These are phyloP conservation scores for Nansenia antarctica DNA, from an alignment of 2,113 vertebrate species.

Conservation along the genomic window DNA sequence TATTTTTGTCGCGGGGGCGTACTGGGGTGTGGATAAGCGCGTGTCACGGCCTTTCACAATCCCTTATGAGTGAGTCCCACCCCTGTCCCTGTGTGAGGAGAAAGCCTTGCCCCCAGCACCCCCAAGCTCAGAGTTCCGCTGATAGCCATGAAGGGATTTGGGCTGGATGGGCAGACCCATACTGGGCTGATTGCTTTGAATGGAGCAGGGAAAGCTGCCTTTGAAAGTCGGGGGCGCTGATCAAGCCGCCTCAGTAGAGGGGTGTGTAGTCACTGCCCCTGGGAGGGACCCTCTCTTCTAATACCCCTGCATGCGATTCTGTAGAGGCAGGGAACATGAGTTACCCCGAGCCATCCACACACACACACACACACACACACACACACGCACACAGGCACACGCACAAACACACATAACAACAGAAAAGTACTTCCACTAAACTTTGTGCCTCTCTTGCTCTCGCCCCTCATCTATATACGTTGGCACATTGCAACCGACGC, in stretches of 20 bases:
- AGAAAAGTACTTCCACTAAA: slow-evolving; percentile 60
- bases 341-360: slow-evolving; percentile 63
- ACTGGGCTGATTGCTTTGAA: slow-evolving; percentile 77
- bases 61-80: slow-evolving; percentile 74
- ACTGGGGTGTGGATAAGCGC: slow-evolving; percentile 77
- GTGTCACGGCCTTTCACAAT: slow-evolving; percentile 78
- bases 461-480: not conserved
- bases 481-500: too few relatives aligned
- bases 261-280: slow-evolving; percentile 70
- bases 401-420: slow-evolving; percentile 12
- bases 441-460: slow-evolving; percentile 55
- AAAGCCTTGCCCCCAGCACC: slow-evolving; percentile 72
- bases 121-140: slow-evolving; percentile 67
- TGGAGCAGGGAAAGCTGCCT: slow-evolving; percentile 72
- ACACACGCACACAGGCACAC: slow-evolving; percentile 13
- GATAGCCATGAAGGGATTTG: slow-evolving; percentile 81
- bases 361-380: not conserved
- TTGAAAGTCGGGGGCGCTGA: slow-evolving; percentile 72
- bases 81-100: slow-evolving; percentile 53
- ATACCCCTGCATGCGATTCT: slow-evolving; percentile 69
- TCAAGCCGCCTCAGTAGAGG: slow-evolving; percentile 60
- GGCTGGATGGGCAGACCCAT: slow-evolving; percentile 75
- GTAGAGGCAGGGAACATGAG: slow-evolving; percentile 67
- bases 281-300: slow-evolving; percentile 74
- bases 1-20: slow-evolving; percentile 65